These are phyloP conservation scores for Ciconia maguari DNA, from an alignment of 2,113 vertebrate genomes.

Conservation along the genomic window DNA sequence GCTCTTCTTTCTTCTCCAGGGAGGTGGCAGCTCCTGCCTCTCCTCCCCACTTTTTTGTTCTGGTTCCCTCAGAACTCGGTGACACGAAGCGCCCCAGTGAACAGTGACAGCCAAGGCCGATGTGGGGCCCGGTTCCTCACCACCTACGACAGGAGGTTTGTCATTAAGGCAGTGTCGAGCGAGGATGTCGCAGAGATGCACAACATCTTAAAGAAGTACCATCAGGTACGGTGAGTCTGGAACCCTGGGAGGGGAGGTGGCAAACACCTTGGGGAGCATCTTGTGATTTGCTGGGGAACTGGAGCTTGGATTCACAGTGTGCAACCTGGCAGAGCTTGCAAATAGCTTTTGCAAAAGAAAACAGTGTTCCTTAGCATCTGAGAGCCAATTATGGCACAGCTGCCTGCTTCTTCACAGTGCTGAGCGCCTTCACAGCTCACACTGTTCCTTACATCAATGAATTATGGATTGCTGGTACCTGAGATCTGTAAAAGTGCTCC, in stretches of 20 bases:
- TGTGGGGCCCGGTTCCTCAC: slow-evolving; percentile 93
- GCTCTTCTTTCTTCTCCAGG: neutral
- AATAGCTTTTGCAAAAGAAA: neutral
- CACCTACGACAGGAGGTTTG: slow-evolving; percentile 92
- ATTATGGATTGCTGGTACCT: neutral
- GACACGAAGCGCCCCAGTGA: slow-evolving; percentile 90
- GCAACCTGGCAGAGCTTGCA: neutral
- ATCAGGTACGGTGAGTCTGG: slow-evolving; percentile 85
- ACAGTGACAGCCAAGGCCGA: slow-evolving; percentile 93
- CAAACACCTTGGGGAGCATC: neutral
- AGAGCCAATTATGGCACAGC: neutral
- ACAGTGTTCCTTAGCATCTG: rapidly evolving
- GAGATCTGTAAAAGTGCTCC: neutral
- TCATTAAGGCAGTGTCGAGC: slow-evolving; percentile 95
- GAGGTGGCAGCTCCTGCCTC: neutral
- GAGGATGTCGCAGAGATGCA: slow-evolving; percentile 99
- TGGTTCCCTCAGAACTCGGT: slow-evolving; percentile 85
- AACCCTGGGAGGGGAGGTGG: neutral
- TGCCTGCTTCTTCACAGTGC: neutral
- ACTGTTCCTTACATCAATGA: neutral
- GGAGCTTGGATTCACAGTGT: neutral
- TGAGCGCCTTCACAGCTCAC: neutral
- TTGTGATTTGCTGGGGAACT: neutral
- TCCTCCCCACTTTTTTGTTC: neutral
- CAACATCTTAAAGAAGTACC: slow-evolving; percentile 98